Conservation (phyloP, 2,797 vertebrate genomes). For the Heteromormyrus szaboi region DNA sequence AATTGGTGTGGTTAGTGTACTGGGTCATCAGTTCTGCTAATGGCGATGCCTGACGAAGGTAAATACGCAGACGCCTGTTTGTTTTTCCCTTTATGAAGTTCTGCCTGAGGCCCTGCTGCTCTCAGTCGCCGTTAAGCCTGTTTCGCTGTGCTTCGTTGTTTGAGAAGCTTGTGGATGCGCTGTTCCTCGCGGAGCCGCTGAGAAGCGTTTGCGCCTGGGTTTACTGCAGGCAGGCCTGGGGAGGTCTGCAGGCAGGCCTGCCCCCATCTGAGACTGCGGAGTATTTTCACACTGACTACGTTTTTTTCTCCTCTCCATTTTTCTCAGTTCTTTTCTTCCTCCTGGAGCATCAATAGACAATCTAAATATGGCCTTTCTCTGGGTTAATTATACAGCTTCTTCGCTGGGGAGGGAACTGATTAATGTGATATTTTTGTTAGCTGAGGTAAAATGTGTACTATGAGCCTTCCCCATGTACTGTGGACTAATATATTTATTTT, state of each 20-base stretch:
- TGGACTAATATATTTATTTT: background rate
- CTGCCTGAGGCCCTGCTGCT: background rate
- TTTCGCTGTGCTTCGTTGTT: background rate
- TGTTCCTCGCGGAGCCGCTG: background rate
- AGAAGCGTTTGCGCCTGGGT: background rate
- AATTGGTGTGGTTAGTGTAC: background rate
- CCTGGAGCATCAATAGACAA: background rate
- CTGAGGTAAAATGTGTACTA: background rate
- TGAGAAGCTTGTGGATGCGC: background rate
- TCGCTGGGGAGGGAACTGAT: background rate
- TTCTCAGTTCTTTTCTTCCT: background rate
- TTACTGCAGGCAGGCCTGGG: background rate
- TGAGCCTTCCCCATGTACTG: no score
- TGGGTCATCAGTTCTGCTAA: background rate
- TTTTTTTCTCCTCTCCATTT: background rate
- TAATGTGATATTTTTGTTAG: background rate
- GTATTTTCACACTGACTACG: background rate
- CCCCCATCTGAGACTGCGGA: background rate
- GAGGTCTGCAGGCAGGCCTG: background rate
- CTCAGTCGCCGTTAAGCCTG: background rate
- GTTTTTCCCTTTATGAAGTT: background rate
- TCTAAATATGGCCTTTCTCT: background rate
- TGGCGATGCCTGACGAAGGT: background rate
- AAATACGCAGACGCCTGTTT: background rate
- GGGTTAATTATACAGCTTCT: background rate